A percentile compares a stretch with the other conserved stretches of the same genome.
phyloP scores from a whole-genome alignment of 2,888 invertebrate genomes.

The Harpalus rufipes region DNA sequence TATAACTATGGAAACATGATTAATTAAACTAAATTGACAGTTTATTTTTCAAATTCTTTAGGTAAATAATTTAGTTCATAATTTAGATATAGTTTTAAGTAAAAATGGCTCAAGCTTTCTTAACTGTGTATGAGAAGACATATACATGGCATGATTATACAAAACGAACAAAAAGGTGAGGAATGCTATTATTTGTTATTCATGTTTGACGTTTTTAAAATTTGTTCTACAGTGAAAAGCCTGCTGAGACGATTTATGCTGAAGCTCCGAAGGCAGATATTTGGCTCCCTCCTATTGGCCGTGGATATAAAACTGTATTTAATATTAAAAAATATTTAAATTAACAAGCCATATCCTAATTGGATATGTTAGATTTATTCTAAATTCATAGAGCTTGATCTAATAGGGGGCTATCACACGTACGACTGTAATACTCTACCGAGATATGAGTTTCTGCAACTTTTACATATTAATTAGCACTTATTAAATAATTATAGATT shows the following conservation, averaged over 20 bases:
- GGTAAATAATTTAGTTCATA: neutral
- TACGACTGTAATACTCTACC: too few species aligned
- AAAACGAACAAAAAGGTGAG: conserved; percentile 68
- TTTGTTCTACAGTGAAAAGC: conserved; percentile 46
- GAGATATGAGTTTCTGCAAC: too few species aligned
- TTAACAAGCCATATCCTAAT: neutral
- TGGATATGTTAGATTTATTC: neutral
- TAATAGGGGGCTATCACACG: too few species aligned
- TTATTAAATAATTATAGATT: too few species aligned
- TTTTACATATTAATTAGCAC: neutral
- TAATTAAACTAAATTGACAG: conserved; percentile 11
- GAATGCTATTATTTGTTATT: neutral
- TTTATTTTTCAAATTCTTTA: conserved; percentile 30
- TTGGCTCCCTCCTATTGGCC: conserved; percentile 8
- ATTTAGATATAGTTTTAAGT: conserved; percentile 26
- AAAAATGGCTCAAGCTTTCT: conserved; percentile 68
- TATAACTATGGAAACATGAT: conserved; percentile 28
- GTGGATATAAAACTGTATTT: neutral
- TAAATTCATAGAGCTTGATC: too few species aligned
- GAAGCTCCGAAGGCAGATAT: conserved; percentile 55
- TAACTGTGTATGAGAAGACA: conserved; percentile 63
- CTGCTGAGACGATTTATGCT: conserved; percentile 46
- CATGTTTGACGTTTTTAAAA: neutral
- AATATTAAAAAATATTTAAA: neutral
- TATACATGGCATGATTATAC: conserved; percentile 60